Conservation (phyloP, 1,140 invertebrate species). For the Drosophila rufa region DNA sequence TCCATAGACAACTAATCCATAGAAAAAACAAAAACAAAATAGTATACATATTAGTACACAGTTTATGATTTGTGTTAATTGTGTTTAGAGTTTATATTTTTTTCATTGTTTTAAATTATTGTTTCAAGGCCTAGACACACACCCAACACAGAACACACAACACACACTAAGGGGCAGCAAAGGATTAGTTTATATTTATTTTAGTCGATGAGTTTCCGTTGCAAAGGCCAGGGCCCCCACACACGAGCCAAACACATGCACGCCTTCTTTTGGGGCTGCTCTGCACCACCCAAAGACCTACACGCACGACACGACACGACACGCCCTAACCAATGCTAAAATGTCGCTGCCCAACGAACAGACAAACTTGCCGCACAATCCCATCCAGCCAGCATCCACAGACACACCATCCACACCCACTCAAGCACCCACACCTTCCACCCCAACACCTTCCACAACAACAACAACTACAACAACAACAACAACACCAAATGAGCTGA, state of each 20-base stretch:
- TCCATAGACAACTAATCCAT: slow-evolving; percentile 27
- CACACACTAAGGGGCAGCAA: background rate
- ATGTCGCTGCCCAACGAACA: slow-evolving; percentile 74
- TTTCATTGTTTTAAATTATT: slow-evolving; percentile 32
- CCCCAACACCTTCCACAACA: slow-evolving; percentile 41
- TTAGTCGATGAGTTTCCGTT: slow-evolving; percentile 43
- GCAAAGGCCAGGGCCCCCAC: slow-evolving; percentile 14
- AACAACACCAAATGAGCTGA: slow-evolving; percentile 69
- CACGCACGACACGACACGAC: slow-evolving; percentile 31
- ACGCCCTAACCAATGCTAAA: slow-evolving; percentile 63
- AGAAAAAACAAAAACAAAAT: slow-evolving; percentile 31
- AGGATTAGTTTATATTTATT: slow-evolving; percentile 48
- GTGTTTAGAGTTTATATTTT: slow-evolving; percentile 1
- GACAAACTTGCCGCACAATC: slow-evolving; percentile 55
- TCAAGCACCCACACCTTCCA: slow-evolving; percentile 18
- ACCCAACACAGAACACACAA: background rate
- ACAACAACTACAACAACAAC: slow-evolving; percentile 29
- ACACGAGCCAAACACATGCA: slow-evolving; percentile 32
- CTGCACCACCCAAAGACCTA: slow-evolving; percentile 30
- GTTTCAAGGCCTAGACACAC: slow-evolving; percentile 20
- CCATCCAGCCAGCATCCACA: slow-evolving; percentile 27
- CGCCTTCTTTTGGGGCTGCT: slow-evolving; percentile 20
- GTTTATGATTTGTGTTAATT: slow-evolving; percentile 29
- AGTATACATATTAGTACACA: slow-evolving; percentile 44
- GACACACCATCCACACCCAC: slow-evolving; percentile 15